These are phyloP conservation scores for Drosophila azteca DNA, from an alignment of 1,140 invertebrate species.

Conservation along the genomic window DNA sequence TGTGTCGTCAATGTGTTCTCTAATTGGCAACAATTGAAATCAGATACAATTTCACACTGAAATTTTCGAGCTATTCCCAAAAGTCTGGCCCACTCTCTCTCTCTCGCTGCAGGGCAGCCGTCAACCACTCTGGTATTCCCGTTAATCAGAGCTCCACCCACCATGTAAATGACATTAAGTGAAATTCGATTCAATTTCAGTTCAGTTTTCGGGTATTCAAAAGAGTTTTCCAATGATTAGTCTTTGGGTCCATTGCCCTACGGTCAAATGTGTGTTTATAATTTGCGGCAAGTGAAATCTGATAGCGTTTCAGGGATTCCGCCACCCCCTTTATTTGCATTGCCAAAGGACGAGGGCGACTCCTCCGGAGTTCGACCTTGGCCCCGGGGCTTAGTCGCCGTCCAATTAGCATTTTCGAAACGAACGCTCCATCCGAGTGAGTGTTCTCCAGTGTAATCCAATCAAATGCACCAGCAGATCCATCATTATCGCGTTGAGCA, in stretches of 20 bases:
- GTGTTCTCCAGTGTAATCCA: constrained; percentile 58
- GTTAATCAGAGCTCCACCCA: constrained; percentile 17
- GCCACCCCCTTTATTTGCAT: neutral
- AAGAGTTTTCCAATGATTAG: too few species aligned
- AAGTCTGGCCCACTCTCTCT: too few species aligned
- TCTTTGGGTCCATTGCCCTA: too few species aligned
- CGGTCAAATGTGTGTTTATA: too few species aligned
- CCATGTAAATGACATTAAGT: neutral
- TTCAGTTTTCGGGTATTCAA: too few species aligned
- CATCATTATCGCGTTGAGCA: constrained; percentile 54
- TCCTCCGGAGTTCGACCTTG: constrained; percentile 38
- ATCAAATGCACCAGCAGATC: constrained; percentile 63
- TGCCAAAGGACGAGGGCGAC: constrained; percentile 9
- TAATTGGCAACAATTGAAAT: too few species aligned
- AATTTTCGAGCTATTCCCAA: too few species aligned
- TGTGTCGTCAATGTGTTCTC: too few species aligned
- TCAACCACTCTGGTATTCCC: constrained; percentile 15
- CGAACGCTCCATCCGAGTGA: constrained; percentile 1
- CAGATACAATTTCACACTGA: too few species aligned
- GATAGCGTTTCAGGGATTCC: neutral
- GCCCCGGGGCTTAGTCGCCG: constrained; percentile 14
- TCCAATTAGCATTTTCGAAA: constrained; percentile 65
- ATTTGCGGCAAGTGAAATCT: too few species aligned
- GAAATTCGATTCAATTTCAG: neutral
- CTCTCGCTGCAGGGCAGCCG: too few species aligned